Conservation (phyloP, 2,888 invertebrate genomes). For the Drosophila anceps region DNA sequence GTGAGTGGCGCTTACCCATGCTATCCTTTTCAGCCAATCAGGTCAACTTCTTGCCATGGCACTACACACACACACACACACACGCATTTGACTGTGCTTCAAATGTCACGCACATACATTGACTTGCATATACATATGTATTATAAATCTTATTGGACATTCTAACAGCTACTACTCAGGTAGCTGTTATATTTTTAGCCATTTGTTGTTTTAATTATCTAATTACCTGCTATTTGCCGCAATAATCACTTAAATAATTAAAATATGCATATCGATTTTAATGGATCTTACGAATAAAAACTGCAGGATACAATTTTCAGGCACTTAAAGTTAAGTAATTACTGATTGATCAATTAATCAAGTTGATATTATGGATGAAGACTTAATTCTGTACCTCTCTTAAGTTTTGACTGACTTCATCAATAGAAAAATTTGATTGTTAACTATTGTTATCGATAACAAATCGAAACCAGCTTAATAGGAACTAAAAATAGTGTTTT, state of each 20-base stretch:
- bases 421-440: neutral
- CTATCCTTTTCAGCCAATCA: conserved; percentile 38
- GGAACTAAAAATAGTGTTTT: no score
- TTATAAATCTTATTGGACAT: neutral
- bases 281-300: no score
- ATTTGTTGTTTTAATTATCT: neutral
- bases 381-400: no score
- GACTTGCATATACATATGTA: neutral
- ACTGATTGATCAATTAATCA: no score
- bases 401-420: no score
- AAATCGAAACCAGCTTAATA: neutral
- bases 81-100: conserved; percentile 8
- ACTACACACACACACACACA: conserved; percentile 24
- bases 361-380: no score
- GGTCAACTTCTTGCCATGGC: conserved; percentile 47
- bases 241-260: conserved; percentile 12
- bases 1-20: neutral
- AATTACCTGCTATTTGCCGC: conserved; percentile 1
- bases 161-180: neutral
- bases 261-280: neutral
- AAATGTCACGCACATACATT: conserved; percentile 21
- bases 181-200: neutral
- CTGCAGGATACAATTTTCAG: neutral
- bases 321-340: neutral
- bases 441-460: neutral